These are phyloP conservation scores for Orchesella flavescens DNA, from an alignment of 2,888 invertebrate genomes.

Conservation along the genomic window DNA sequence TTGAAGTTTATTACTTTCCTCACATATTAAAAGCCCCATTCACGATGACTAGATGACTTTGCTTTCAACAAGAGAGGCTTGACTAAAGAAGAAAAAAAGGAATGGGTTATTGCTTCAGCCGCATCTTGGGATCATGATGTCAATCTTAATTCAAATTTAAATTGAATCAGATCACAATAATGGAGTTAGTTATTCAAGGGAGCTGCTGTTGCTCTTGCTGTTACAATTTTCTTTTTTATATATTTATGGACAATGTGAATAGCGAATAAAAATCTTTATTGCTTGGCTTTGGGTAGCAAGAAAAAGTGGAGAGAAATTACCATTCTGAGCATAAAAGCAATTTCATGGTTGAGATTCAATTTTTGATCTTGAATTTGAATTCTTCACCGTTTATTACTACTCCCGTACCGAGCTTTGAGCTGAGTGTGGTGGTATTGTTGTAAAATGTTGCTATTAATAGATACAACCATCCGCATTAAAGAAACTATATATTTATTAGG, in stretches of 20 bases:
- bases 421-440: background rate
- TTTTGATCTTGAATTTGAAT: constrained; percentile 23
- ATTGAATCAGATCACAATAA: constrained; percentile 56
- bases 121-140: constrained; percentile 44
- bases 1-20: constrained; percentile 33
- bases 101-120: background rate
- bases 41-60: background rate
- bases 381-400: constrained; percentile 4
- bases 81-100: background rate
- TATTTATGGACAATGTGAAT: constrained; percentile 4
- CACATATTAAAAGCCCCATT: constrained; percentile 29
- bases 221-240: background rate
- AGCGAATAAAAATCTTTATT: background rate
- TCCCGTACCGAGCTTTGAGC: constrained; percentile 2
- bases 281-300: background rate
- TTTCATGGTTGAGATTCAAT: constrained; percentile 58
- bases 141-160: constrained; percentile 58
- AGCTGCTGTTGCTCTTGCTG: constrained; percentile 8
- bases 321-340: constrained; percentile 38
- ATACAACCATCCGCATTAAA: background rate
- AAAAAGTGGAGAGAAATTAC: constrained; percentile 6
- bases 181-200: constrained; percentile 21
- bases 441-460: background rate
- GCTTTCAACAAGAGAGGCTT: constrained; percentile 19
- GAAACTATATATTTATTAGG: background rate